Conservation (phyloP, 2,797 vertebrate species). For the Gambelia wislizenii region DNA sequence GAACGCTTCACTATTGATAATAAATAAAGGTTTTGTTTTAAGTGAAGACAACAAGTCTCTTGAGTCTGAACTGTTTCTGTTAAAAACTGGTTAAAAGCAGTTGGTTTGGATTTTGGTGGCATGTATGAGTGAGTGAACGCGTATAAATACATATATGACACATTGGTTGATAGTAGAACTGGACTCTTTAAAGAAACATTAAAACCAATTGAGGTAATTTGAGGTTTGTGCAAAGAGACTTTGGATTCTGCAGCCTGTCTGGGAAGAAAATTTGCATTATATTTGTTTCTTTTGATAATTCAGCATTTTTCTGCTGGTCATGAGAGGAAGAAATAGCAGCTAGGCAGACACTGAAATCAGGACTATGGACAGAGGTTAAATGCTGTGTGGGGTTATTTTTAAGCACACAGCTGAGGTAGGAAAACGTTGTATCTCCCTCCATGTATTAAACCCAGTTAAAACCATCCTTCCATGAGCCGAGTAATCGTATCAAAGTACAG, state of each 20-base stretch:
- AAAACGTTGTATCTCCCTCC: background rate
- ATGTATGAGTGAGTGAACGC: background rate
- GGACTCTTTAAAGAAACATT: background rate
- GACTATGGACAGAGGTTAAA: background rate
- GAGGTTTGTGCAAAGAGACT: background rate
- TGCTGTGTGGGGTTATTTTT: background rate
- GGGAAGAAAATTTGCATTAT: background rate
- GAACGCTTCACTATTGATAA: conserved; percentile 67
- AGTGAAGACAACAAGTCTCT: conserved; percentile 74
- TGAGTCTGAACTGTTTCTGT: conserved; percentile 49
- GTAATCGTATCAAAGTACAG: background rate
- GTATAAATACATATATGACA: background rate
- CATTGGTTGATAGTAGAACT: background rate
- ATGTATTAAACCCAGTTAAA: background rate
- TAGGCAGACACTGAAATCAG: background rate
- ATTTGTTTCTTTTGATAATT: background rate
- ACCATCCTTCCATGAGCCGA: background rate
- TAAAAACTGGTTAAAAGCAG: conserved; percentile 57
- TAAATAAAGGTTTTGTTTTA: conserved; percentile 75
- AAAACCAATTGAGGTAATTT: background rate
- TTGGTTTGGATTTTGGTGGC: conserved; percentile 14
- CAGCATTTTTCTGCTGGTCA: background rate
- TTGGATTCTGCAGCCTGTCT: background rate
- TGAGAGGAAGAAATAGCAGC: background rate
- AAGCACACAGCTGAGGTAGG: background rate